Conservation (phyloP, 2,797 vertebrate species). For the Chaenodraco wilsoni region DNA sequence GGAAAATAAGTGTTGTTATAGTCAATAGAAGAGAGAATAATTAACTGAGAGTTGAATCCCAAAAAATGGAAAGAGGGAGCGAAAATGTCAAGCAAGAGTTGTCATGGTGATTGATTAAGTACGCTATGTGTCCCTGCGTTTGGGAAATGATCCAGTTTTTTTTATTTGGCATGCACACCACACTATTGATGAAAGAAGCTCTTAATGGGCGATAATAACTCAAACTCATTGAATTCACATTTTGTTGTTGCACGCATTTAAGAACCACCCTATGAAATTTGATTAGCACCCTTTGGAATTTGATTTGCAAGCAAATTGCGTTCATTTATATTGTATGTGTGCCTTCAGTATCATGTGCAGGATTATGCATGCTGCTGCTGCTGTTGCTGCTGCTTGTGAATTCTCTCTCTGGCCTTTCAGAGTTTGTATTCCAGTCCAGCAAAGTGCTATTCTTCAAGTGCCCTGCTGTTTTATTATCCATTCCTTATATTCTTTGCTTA, state of each 20-base stretch:
- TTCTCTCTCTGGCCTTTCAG: conserved; percentile 62
- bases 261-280: conserved; percentile 47
- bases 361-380: conserved; percentile 77
- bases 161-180: conserved; percentile 47
- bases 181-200: conserved; percentile 51
- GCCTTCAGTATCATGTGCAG: conserved; percentile 66
- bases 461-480: conserved; percentile 77
- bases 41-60: conserved; percentile 71
- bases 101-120: conserved; percentile 86
- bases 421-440: conserved; percentile 77
- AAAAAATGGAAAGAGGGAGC: conserved; percentile 51
- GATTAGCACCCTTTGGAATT: conserved; percentile 50
- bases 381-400: conserved; percentile 67
- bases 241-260: conserved; percentile 39
- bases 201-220: conserved; percentile 56
- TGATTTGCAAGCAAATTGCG: conserved; percentile 52
- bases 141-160: conserved; percentile 59
- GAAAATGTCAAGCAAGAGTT: conserved; percentile 81
- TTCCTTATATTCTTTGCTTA: conserved; percentile 42
- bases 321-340: conserved; percentile 64
- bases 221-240: conserved; percentile 31
- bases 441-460: conserved; percentile 61
- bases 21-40: conserved; percentile 62
- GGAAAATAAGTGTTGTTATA: conserved; percentile 59
- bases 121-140: conserved; percentile 79